Evolutionary conservation across 2,797 vertebrate species (phyloP).

Genomic region (Tokudaia tokunoshimensis): DNA sequence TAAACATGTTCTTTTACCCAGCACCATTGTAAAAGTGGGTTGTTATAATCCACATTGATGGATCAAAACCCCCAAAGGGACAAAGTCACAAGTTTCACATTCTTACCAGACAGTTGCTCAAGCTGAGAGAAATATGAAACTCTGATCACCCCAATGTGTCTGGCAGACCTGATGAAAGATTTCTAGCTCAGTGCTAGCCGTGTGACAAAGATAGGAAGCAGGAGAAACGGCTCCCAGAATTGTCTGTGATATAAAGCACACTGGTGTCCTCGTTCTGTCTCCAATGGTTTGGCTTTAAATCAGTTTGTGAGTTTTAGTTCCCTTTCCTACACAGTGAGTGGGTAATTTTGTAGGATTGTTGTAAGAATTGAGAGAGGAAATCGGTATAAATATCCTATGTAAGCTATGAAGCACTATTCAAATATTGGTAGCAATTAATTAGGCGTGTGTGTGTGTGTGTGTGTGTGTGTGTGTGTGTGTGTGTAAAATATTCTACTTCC

Average conservation of each 20-base stretch:
- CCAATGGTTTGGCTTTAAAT: background rate
- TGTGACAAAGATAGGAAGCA: background rate
- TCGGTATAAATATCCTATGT: background rate
- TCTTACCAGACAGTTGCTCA: background rate
- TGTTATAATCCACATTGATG: background rate
- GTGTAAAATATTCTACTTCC: background rate
- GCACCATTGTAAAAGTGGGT: background rate
- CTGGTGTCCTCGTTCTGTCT: background rate
- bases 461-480: background rate
- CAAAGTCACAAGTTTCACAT: background rate
- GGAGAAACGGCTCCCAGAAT: background rate
- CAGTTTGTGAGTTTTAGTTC: background rate
- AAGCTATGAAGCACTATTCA: background rate
- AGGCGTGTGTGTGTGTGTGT: background rate
- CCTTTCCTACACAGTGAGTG: background rate
- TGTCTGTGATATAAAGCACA: background rate
- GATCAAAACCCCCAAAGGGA: background rate
- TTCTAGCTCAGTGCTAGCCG: background rate
- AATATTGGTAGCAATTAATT: background rate
- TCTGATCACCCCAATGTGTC: background rate
- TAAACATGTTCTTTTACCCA: background rate
- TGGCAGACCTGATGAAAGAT: background rate
- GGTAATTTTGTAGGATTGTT: background rate
- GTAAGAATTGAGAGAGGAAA: background rate
- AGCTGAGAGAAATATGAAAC: background rate